These are phyloP conservation scores for Alcedo atthis DNA, from an alignment of 2,797 vertebrate species.

Conservation along the genomic window DNA sequence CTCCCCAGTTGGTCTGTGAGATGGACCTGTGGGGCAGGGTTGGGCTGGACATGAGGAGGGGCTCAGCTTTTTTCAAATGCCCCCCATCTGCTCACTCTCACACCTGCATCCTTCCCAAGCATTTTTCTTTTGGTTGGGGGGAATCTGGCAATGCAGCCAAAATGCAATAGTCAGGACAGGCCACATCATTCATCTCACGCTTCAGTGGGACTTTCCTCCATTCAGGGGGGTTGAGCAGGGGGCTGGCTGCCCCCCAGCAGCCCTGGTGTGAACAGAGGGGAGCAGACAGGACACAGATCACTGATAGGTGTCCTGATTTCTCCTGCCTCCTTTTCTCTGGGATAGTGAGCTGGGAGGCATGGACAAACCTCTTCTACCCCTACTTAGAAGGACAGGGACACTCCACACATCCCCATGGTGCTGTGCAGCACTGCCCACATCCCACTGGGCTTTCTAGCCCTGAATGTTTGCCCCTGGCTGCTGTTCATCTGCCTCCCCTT, in stretches of 20 bases:
- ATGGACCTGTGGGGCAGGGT: not conserved
- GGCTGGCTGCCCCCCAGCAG: not conserved
- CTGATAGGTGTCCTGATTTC: not conserved
- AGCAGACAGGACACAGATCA: accelerated
- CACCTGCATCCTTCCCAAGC: constrained; percentile 24
- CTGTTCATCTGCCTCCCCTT: constrained; percentile 46
- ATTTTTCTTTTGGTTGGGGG: not conserved
- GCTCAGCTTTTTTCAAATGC: constrained; percentile 6
- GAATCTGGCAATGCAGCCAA: not conserved
- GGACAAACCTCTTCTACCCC: not conserved
- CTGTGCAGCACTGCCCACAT: not conserved
- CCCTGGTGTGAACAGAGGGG: not conserved
- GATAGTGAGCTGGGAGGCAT: accelerated
- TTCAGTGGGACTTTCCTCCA: not conserved
- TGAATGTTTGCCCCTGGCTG: not conserved
- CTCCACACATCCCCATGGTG: accelerated
- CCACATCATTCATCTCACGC: not conserved
- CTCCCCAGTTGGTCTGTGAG: constrained; percentile 35
- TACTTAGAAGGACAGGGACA: not conserved
- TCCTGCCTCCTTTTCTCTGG: not conserved
- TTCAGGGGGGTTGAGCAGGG: not conserved
- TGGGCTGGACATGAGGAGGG: not conserved
- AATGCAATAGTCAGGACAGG: not conserved
- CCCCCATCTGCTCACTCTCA: not conserved
- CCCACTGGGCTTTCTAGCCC: not conserved